Conservation (phyloP, 2,113 vertebrate genomes). For the Atherinomorus stipes region DNA sequence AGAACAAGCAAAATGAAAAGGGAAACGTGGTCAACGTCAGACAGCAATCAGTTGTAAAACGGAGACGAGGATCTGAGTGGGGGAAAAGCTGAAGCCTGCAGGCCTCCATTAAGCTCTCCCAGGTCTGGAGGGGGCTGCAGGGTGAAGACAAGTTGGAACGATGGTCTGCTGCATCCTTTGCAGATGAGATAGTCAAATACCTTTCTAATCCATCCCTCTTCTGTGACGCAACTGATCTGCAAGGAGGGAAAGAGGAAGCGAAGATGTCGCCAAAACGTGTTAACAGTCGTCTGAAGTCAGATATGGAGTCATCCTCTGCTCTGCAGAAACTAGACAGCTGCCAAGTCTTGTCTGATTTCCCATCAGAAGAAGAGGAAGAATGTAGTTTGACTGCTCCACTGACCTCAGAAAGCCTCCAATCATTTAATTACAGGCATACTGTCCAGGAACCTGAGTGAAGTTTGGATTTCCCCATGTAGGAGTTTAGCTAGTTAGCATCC, state of each 20-base stretch:
- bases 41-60: constrained; percentile 17
- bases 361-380: constrained; percentile 16
- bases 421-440: constrained; percentile 1
- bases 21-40: constrained; percentile 31
- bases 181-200: constrained; percentile 71
- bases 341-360: constrained; percentile 37
- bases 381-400: constrained; percentile 4
- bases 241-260: constrained; percentile 3
- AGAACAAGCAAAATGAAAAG: constrained; percentile 15
- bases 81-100: constrained; percentile 50
- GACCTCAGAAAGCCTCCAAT: constrained; percentile 21
- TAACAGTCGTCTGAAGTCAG: background rate
- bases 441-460: background rate
- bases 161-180: constrained; percentile 63
- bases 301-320: background rate
- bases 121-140: constrained; percentile 34
- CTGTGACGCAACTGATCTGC: background rate
- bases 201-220: constrained; percentile 35
- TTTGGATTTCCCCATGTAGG: background rate
- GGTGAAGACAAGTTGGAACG: constrained; percentile 62
- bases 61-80: constrained; percentile 19
- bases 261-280: constrained; percentile 13
- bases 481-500: background rate
- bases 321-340: background rate
- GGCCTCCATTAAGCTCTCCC: constrained; percentile 58